These are phyloP conservation scores for Tympanuchus pallidicinctus DNA, from an alignment of 2,113 vertebrate genomes.

Conservation along the genomic window DNA sequence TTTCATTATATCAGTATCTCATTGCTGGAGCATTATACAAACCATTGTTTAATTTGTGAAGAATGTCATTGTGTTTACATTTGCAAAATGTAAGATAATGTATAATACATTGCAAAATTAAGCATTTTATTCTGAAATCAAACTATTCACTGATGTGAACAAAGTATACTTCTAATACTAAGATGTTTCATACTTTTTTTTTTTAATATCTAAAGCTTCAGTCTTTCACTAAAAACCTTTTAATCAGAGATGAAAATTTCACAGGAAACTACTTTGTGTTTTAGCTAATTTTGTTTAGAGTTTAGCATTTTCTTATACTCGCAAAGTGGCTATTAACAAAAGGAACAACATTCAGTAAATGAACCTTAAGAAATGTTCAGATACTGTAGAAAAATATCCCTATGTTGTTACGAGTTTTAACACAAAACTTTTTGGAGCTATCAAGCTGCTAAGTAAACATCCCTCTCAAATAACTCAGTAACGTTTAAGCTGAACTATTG, in stretches of 20 bases:
- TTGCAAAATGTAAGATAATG: not conserved
- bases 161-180: not conserved
- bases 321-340: not conserved
- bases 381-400: not conserved
- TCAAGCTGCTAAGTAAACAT: not conserved
- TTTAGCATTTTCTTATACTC: not conserved
- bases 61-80: not conserved
- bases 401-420: not conserved
- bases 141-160: not conserved
- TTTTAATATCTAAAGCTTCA: not conserved
- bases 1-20: not conserved
- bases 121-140: not conserved
- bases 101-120: not conserved
- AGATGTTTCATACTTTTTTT: not conserved
- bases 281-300: not conserved
- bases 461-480: not conserved
- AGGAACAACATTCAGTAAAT: not conserved
- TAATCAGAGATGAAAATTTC: not conserved
- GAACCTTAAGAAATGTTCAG: not conserved
- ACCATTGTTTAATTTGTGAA: not conserved
- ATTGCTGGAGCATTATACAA: not conserved
- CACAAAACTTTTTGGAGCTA: not conserved
- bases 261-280: not conserved
- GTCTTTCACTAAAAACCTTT: not conserved
- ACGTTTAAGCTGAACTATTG: not conserved